Evolutionary conservation across 2,113 vertebrate genomes (phyloP), one percentile per base, ranked within the genome.

Genomic region (Microcebus ravelobensis): DNA sequence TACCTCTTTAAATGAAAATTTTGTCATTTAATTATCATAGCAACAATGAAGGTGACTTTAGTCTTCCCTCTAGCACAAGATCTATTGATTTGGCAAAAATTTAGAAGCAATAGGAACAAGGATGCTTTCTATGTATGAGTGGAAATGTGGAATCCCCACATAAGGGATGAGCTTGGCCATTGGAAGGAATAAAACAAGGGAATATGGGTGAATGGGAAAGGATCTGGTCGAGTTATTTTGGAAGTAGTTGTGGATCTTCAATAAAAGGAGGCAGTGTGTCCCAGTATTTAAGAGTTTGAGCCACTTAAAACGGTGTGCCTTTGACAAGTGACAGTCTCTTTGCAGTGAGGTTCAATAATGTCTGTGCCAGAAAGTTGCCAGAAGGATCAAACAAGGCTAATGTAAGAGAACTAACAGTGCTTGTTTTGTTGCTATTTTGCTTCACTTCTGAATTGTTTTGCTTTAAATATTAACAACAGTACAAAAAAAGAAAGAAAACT

Each of bases 161-260:
- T 34, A 59, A 21, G 12, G 3, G 50, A 6, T 2, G 7, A 85
- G 9, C 13, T 85, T 81, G 8, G 1, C 80, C 52, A 31, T 48
- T 39, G 73, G 39, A 96, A 82, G 52, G 52, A 92, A 39, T 45
- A 88, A 96, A 89, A n/a, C 29, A 82, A 90, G 25, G 67, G n/a
- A 21, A 27, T 14, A 52, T 29, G 17, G 73, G 17, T 34, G 50
- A 55, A 73, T 45, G 8, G 36, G 27, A 14, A 18, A 61, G 31
- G 55, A n/a, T 42, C n/a, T 11, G 21, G 8, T 2, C 29, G 45
- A 50, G 12, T 34, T 52, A 25, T 45, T 83, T 29, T 74, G 13
- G 48, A 95, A 71, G 73, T 42, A 48, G 55, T 20, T 81, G 67
- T n/a, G 45, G 45, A 20, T 63, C 34, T n/a, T 65, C 12, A 15